Conservation (phyloP, 2,888 invertebrate species). For the Megaustenia siamemsis region DNA sequence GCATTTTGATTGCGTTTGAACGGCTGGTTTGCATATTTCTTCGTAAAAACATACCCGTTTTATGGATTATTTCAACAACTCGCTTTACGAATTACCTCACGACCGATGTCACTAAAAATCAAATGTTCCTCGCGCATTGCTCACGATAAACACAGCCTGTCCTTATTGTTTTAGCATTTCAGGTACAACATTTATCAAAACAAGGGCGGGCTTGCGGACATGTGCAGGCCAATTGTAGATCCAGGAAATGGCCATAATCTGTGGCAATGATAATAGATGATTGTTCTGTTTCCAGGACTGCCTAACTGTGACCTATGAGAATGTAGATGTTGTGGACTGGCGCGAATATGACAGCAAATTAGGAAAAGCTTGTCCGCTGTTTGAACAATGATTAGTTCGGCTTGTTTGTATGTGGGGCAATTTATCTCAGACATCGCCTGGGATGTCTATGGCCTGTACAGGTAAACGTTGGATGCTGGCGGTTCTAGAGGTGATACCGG, state of each 20-base stretch:
- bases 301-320: neutral
- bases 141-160: slow-evolving; percentile 44
- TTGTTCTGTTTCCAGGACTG: neutral
- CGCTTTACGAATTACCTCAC: slow-evolving; percentile 25
- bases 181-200: slow-evolving; percentile 44
- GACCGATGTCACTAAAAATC: slow-evolving; percentile 46
- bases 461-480: no score
- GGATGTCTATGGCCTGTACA: no score
- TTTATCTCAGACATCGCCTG: neutral
- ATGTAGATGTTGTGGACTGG: neutral
- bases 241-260: slow-evolving; percentile 46
- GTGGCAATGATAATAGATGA: slow-evolving; percentile 48
- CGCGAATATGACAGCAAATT: slow-evolving; percentile 4
- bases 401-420: slow-evolving; percentile 7
- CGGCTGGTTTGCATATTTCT: slow-evolving; percentile 9
- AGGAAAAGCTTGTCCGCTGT: neutral
- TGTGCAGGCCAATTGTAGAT: slow-evolving; percentile 25
- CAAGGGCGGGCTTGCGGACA: slow-evolving; percentile 34
- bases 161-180: slow-evolving; percentile 53
- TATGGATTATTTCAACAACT: slow-evolving; percentile 42
- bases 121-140: slow-evolving; percentile 27
- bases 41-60: slow-evolving; percentile 14
- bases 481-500: no score
- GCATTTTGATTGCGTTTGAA: neutral
- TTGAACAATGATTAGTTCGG: slow-evolving; percentile 19